Evolutionary conservation across 1,140 invertebrate species (phyloP), one percentile per base, ranked within the genome.

Genomic region (Dolichoris vasculosae): DNA sequence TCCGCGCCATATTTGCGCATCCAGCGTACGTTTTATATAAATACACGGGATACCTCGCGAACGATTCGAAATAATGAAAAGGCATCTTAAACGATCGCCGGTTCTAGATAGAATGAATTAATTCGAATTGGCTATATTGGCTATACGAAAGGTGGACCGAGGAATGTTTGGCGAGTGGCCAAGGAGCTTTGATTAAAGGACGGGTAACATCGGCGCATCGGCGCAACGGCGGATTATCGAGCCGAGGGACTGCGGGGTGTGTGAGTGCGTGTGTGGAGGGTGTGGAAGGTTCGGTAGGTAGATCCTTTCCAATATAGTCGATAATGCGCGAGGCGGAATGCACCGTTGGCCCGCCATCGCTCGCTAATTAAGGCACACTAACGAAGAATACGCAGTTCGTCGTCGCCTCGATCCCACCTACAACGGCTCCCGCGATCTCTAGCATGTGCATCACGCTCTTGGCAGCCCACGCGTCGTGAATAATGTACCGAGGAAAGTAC

Each of bases 351-450:
- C n/a, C n/a, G n/a, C n/a, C n/a, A n/a, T n/a, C n/a, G n/a, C n/a
- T n/a, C n/a, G n/a, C 13, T 35, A 77, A 88, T 87, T 87, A 86
- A 87, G 75, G 84, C 73, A 23, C 76, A 77, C 86, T 87, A 87
- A 88, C 81, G 84, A 87, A 83, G 84, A 88, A 88, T 86, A 80
- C 82, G 55, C 26, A 20, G 23, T 4, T 59, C 26, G 23, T 26
- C 55, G 55, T 26, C 55, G 26, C 46, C 35, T 30, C 30, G 20
- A 32, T 64, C 76, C 55, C 55, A 67, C 38, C 55, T 78, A 40
- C 83, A 32, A 67, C 7, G 11, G 59, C 26, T 0, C 13, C 23
- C 77, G 77, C 38, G 46, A 15, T 17, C n/a, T 55, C 63, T 32
- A 77, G 59, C 63, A 32, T 59, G 35, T 43, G 20, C 35, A 30